Evolutionary conservation across 2,888 invertebrate genomes (phyloP), one percentile per base, ranked within the genome.

Genomic region (Archaeoteleia sp.): DNA sequence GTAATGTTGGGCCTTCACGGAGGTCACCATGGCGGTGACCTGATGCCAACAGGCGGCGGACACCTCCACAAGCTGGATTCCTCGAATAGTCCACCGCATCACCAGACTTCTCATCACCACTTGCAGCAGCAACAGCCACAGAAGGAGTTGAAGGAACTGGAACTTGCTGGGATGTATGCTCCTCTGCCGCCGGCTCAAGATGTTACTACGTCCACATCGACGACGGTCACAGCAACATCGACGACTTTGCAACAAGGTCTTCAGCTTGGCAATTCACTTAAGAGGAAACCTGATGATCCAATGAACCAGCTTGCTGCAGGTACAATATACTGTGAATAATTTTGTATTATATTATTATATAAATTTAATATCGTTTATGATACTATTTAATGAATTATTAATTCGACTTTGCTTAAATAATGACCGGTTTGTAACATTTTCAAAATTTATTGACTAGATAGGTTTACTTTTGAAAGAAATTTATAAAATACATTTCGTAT

Each of bases 1-100:
- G 90, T 91, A 67, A 91, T 92, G 91, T 83, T 91, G 51, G 91
- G 91, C 8, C 85, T 90, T 61, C 87, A 88, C 65, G 87, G 87
- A 35, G 86, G 86, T 17, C 86, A 84, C 45, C 86, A 86, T 54
- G 62, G 74, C 32, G 67, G 76, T 55, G 82, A 85, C 34, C 72
- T 85, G 23, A 77, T 84, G 75, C 83, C 83, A 5, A 75, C 82
- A 2, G 78, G 76, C 1, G 73, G 73, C 3, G 81, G 78, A 1
- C 83, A 85, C 42, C 78, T 84, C 2, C 85, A 85, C 42, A 87
- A 85, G 55, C 78, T 87, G 74, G 87, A 87, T 35, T 85, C 87
- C 0, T 85, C 87, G 1, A 79, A 87, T 62, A 86, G 87, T 55
- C 85, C 86, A 5, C 86, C 88, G 14, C 79, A 78, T 45, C 81